Percentiles rank a stretch among this genome's conserved stretches.
phyloP scores from a whole-genome alignment of 2,113 vertebrate genomes.

The Gobio gobio region DNA sequence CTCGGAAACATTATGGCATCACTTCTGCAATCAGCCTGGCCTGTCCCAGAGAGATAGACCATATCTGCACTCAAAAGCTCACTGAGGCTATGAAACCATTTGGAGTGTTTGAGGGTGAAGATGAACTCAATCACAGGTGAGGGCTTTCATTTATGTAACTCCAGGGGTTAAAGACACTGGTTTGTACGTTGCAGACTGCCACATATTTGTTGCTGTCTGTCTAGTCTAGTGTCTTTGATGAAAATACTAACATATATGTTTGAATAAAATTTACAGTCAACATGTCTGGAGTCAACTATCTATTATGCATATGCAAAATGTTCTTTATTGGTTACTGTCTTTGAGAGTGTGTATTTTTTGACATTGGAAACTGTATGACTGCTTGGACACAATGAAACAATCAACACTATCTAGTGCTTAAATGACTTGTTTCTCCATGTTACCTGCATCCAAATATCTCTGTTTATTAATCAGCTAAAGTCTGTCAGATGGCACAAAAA shows the following conservation, averaged over 20 bases:
- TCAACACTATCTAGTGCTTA: not conserved
- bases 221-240: not conserved
- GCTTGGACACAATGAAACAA: not conserved
- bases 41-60: constrained; percentile 86
- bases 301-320: not conserved
- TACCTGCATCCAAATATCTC: not conserved
- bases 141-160: constrained; percentile 8
- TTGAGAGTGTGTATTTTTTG: not conserved
- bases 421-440: not conserved
- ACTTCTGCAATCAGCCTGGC: constrained; percentile 94
- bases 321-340: not conserved
- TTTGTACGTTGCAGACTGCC: not conserved
- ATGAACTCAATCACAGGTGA: constrained; percentile 92
- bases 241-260: not conserved
- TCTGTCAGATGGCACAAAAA: not conserved
- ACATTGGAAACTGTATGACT: not conserved
- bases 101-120: constrained; percentile 95
- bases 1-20: constrained; percentile 90
- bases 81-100: constrained; percentile 93
- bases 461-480: not conserved
- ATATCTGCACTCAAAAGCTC: constrained; percentile 88
- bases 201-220: not conserved
- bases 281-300: not conserved
- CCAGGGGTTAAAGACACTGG: not conserved
- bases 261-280: not conserved